These are phyloP conservation scores for Platalea minor DNA, from an alignment of 2,797 vertebrate genomes.

Conservation along the genomic window DNA sequence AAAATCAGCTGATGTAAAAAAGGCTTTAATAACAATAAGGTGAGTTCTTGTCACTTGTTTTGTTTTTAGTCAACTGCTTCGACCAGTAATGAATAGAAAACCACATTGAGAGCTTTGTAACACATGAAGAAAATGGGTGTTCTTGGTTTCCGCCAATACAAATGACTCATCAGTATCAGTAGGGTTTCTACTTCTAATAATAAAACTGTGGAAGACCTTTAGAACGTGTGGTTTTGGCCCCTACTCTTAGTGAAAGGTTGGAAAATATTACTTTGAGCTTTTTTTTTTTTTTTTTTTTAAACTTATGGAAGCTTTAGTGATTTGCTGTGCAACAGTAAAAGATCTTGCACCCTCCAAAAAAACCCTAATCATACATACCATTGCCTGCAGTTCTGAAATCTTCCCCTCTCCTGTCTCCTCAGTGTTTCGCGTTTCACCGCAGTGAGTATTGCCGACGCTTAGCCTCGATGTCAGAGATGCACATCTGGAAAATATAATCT, in stretches of 20 bases:
- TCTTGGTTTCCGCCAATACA: conserved; percentile 79
- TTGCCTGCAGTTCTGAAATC: conserved; percentile 21
- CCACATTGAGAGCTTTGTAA: conserved; percentile 62
- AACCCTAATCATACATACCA: background rate
- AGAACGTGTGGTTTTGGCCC: conserved; percentile 73
- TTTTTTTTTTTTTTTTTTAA: background rate
- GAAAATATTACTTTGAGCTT: conserved; percentile 76
- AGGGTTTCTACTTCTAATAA: conserved; percentile 82
- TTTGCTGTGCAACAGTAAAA: background rate
- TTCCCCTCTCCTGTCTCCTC: background rate
- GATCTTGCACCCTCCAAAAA: background rate
- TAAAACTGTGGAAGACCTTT: conserved; percentile 78
- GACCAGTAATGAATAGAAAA: conserved; percentile 76
- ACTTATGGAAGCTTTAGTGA: conserved; percentile 21
- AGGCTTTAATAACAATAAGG: conserved; percentile 18
- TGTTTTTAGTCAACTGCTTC: conserved; percentile 50
- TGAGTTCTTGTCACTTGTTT: conserved; percentile 26
- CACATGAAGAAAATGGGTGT: conserved; percentile 75
- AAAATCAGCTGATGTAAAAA: conserved; percentile 25
- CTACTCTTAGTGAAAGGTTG: conserved; percentile 79
- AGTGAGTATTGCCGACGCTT: background rate
- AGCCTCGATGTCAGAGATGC: conserved; percentile 21
- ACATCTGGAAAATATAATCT: conserved; percentile 61
- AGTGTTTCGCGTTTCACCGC: background rate
- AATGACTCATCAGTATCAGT: conserved; percentile 86